phyloP scores from a whole-genome alignment of 2,113 vertebrate genomes.

The Tautogolabrus adspersus region DNA sequence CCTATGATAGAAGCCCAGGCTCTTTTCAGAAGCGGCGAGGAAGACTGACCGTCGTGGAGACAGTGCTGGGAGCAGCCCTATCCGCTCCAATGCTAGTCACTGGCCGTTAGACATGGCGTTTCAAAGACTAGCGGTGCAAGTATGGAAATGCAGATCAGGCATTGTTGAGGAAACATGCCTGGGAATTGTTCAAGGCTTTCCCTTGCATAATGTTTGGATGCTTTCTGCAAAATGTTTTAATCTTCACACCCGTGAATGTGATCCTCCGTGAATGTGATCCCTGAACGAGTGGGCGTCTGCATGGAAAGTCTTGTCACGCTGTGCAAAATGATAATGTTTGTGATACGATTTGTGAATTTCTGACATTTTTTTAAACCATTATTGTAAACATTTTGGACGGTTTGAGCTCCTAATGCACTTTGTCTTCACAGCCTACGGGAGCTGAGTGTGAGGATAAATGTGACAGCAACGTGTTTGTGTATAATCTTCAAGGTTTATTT shows the following conservation, averaged over 20 bases:
- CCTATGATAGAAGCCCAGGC: constrained; percentile 80
- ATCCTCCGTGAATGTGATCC: constrained; percentile 50
- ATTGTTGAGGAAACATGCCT: constrained; percentile 86
- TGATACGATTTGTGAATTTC: constrained; percentile 41
- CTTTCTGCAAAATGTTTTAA: constrained; percentile 69
- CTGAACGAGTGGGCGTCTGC: constrained; percentile 48
- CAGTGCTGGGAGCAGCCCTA: constrained; percentile 75
- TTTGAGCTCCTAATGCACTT: constrained; percentile 1
- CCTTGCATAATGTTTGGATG: constrained; percentile 76
- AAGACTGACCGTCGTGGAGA: constrained; percentile 83
- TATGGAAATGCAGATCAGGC: constrained; percentile 94
- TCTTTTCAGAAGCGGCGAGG: constrained; percentile 81
- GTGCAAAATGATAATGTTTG: constrained; percentile 50
- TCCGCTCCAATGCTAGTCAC: constrained; percentile 86
- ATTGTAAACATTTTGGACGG: constrained; percentile 2
- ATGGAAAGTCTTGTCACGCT: constrained; percentile 50
- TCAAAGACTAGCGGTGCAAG: constrained; percentile 91
- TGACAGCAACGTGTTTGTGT: constrained; percentile 59
- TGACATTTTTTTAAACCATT: constrained; percentile 16
- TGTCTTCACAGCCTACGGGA: background rate
- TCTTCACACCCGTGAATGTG: constrained; percentile 66
- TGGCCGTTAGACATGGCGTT: constrained; percentile 89
- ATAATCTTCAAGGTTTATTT: constrained; percentile 86
- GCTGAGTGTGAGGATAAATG: constrained; percentile 3
- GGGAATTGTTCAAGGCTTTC: constrained; percentile 88